These are phyloP conservation scores for Dromius quadrimaculatus DNA, from an alignment of 2,888 invertebrate genomes.

Conservation along the genomic window DNA sequence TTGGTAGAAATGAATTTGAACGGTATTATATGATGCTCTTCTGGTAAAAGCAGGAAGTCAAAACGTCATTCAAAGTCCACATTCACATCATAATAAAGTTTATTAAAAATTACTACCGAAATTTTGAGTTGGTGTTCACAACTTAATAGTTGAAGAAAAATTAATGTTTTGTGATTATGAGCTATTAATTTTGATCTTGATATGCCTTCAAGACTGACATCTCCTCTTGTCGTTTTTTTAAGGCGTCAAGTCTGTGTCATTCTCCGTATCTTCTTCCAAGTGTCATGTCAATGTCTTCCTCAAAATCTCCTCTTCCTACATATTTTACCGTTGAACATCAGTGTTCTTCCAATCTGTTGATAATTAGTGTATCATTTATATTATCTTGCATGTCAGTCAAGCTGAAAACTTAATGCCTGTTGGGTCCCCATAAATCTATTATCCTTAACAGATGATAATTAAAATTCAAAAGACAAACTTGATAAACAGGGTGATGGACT, in stretches of 20 bases:
- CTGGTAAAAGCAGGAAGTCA: too few species aligned
- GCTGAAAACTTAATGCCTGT: constrained; percentile 30
- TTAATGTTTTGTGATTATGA: constrained; percentile 23
- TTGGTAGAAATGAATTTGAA: too few species aligned
- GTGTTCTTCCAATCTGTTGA: constrained; percentile 24
- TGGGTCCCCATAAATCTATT: constrained; percentile 37
- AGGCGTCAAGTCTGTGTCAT: too few species aligned
- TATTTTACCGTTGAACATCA: constrained; percentile 18
- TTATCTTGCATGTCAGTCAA: constrained; percentile 42
- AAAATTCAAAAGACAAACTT: constrained; percentile 47
- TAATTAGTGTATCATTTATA: constrained; percentile 46
- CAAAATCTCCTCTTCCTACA: constrained; percentile 7
- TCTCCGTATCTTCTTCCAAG: too few species aligned
- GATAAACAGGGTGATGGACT: constrained; percentile 41
- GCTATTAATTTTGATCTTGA: constrained; percentile 22
- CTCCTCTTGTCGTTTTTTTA: too few species aligned
- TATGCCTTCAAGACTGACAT: neutral
- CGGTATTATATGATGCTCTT: too few species aligned
- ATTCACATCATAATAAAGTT: too few species aligned
- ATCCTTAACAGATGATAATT: constrained; percentile 41
- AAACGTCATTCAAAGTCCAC: too few species aligned
- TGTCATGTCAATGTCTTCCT: neutral
- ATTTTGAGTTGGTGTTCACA: too few species aligned
- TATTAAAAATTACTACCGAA: too few species aligned
- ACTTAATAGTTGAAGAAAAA: too few species aligned